Evolutionary conservation across 2,797 vertebrate species (phyloP).

Genomic region (Molossus molossus): DNA sequence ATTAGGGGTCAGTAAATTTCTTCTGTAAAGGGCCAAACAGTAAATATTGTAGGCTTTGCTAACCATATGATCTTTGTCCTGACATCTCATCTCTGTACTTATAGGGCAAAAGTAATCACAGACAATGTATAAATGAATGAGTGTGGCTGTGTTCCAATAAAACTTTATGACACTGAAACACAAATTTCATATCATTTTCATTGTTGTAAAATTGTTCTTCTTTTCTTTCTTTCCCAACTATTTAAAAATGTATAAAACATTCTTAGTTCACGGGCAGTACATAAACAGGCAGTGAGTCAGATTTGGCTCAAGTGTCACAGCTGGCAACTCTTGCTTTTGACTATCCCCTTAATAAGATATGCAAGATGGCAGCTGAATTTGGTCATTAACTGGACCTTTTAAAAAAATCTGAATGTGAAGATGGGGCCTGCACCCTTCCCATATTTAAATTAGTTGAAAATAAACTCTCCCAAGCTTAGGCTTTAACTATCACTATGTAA

Average conservation of each 20-base stretch:
- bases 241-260: not conserved
- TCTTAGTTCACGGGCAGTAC: not conserved
- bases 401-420: not conserved
- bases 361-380: not conserved
- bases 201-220: not conserved
- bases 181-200: conserved; percentile 6
- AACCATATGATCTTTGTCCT: not conserved
- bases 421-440: not conserved
- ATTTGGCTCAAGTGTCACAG: not conserved
- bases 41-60: conserved; percentile 11
- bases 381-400: not conserved
- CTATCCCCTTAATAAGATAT: not conserved
- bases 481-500: not conserved
- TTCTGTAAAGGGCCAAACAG: not conserved
- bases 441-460: not conserved
- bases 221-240: not conserved
- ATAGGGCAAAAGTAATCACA: not conserved
- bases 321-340: not conserved
- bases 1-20: not conserved
- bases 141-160: not conserved
- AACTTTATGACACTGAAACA: not conserved
- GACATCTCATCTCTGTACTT: not conserved
- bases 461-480: not conserved
- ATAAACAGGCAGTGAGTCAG: not conserved
- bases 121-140: not conserved